These are phyloP conservation scores for Plagodis dolabraria DNA, from an alignment of 2,888 invertebrate genomes.

Conservation along the genomic window DNA sequence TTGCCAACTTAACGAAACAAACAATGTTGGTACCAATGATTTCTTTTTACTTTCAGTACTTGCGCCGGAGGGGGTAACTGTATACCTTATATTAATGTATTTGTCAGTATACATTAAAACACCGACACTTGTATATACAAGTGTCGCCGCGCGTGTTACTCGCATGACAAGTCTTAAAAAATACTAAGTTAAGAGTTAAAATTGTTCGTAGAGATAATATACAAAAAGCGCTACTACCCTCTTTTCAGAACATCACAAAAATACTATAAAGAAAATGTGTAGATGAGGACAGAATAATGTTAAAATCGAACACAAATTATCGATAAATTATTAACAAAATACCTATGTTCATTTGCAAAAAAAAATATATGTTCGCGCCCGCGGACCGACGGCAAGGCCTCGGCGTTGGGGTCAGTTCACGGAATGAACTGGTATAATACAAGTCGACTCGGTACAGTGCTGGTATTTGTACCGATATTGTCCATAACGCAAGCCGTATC, in stretches of 20 bases:
- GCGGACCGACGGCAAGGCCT: constrained; percentile 37
- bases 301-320: constrained; percentile 71
- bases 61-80: constrained; percentile 7
- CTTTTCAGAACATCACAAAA: constrained; percentile 73
- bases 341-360: constrained; percentile 71
- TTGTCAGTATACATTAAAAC: constrained; percentile 10
- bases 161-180: constrained; percentile 37
- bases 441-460: constrained; percentile 53
- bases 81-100: constrained; percentile 10
- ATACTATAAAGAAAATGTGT: constrained; percentile 69
- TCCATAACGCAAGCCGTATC: constrained; percentile 46
- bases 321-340: constrained; percentile 80
- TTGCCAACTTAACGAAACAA: constrained; percentile 45
- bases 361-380: constrained; percentile 59
- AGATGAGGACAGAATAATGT: constrained; percentile 62
- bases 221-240: constrained; percentile 56
- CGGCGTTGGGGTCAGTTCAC: constrained; percentile 40
- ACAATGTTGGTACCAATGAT: constrained; percentile 21
- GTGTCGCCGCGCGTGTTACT: constrained; percentile 4
- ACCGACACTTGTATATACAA: constrained; percentile 14
- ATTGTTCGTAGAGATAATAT: constrained; percentile 49
- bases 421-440: constrained; percentile 44
- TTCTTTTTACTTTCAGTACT: background rate
- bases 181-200: constrained; percentile 37
- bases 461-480: constrained; percentile 51